These are phyloP conservation scores for Luperina testacea DNA, from an alignment of 2,888 invertebrate species.

Conservation along the genomic window DNA sequence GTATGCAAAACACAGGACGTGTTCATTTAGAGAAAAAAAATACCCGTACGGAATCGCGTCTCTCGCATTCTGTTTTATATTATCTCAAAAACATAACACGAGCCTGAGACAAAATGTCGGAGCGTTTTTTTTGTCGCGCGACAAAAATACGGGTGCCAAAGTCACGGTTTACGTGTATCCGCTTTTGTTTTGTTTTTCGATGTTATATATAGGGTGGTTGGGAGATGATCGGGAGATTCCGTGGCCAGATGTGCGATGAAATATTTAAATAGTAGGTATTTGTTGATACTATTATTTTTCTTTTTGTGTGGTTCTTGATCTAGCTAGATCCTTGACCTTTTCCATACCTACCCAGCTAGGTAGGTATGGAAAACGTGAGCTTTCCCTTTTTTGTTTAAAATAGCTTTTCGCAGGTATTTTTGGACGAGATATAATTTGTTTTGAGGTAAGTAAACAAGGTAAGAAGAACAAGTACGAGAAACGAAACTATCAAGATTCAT, in stretches of 20 bases:
- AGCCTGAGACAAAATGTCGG: conserved; percentile 74
- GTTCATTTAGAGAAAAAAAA: conserved; percentile 82
- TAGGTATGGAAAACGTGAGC: neutral
- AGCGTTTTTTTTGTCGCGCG: conserved; percentile 69
- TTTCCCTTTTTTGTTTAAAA: neutral
- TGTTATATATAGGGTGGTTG: conserved; percentile 47
- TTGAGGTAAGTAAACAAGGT: neutral
- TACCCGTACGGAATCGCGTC: conserved; percentile 72
- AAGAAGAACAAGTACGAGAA: neutral
- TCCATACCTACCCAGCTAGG: too few relatives aligned
- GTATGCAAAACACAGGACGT: conserved; percentile 87
- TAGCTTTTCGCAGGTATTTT: too few relatives aligned
- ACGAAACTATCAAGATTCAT: neutral
- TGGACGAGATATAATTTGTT: neutral
- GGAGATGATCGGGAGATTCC: conserved; percentile 31
- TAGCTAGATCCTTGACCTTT: neutral
- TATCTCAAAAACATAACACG: conserved; percentile 78
- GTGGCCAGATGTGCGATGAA: conserved; percentile 22
- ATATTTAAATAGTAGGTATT: conserved; percentile 4
- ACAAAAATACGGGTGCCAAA: conserved; percentile 71
- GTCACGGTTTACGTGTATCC: conserved; percentile 69
- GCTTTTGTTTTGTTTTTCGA: conserved; percentile 58
- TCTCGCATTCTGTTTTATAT: conserved; percentile 80
- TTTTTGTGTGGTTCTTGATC: neutral
- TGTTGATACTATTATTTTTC: neutral